Evolutionary conservation across 1,140 invertebrate species (phyloP).

Genomic region (Bombus picipes): DNA sequence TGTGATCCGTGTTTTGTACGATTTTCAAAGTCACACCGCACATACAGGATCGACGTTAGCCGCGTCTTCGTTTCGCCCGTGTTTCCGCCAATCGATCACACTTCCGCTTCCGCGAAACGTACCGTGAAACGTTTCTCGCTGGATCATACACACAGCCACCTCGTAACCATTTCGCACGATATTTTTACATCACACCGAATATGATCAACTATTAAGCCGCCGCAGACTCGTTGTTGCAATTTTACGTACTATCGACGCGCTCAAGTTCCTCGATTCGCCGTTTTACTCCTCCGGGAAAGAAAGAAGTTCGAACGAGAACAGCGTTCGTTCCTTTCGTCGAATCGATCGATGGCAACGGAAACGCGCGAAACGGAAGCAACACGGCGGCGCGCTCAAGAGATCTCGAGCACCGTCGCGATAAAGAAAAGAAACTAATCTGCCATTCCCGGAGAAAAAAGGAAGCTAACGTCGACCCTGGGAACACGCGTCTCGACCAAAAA

Average conservation of each 20-base stretch:
- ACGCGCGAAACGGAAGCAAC: not conserved
- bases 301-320: not conserved
- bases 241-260: not conserved
- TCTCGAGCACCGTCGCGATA: not conserved
- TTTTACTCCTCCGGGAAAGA: not conserved
- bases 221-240: not conserved
- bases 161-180: not conserved
- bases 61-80: not conserved
- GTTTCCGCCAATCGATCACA: not conserved
- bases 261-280: conserved; percentile 22
- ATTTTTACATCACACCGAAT: not conserved
- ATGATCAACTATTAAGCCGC: not conserved
- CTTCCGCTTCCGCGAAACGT: not conserved
- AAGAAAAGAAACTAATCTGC: not conserved
- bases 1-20: conserved; percentile 75
- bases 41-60: conserved; percentile 53
- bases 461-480: conserved; percentile 45
- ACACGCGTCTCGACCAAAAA: conserved; percentile 50
- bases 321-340: not conserved
- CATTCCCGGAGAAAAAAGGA: not conserved
- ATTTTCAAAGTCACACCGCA: conserved; percentile 70
- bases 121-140: not conserved
- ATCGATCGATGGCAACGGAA: conserved; percentile 6
- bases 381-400: not conserved
- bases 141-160: not conserved